phyloP scores from a whole-genome alignment of 2,888 invertebrate genomes.

The Bhutanitis thaidina region DNA sequence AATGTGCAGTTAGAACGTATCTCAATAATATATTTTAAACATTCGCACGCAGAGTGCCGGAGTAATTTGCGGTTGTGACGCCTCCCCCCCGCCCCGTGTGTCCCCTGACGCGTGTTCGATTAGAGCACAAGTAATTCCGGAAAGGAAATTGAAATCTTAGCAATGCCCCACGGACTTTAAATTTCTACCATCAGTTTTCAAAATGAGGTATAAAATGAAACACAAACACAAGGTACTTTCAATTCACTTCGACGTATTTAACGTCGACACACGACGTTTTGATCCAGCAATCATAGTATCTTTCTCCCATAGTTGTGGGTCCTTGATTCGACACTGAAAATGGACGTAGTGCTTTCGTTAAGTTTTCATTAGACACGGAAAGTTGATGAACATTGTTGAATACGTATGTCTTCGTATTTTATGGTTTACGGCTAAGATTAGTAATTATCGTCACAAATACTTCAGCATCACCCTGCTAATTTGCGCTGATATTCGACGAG shows the following conservation, averaged over 20 bases:
- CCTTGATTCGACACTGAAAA: too few relatives aligned
- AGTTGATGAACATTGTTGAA: too few relatives aligned
- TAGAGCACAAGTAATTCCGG: slow-evolving; percentile 77
- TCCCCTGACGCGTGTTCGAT: slow-evolving; percentile 77
- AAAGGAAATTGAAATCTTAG: slow-evolving; percentile 80
- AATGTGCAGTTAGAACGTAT: slow-evolving; percentile 48
- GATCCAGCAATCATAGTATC: too few relatives aligned
- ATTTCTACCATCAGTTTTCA: slow-evolving; percentile 48
- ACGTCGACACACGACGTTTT: neutral
- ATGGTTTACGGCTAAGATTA: too few relatives aligned
- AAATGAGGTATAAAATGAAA: slow-evolving; percentile 60
- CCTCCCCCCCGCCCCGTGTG: slow-evolving; percentile 39
- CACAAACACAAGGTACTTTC: slow-evolving; percentile 45
- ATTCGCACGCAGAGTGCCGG: slow-evolving; percentile 65
- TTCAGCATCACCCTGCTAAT: too few relatives aligned
- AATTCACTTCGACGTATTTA: slow-evolving; percentile 15
- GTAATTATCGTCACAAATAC: too few relatives aligned
- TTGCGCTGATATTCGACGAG: too few relatives aligned
- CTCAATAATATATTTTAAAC: slow-evolving; percentile 71
- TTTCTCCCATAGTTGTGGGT: too few relatives aligned
- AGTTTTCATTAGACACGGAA: too few relatives aligned
- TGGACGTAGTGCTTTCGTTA: too few relatives aligned
- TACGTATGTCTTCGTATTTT: too few relatives aligned
- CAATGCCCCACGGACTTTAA: slow-evolving; percentile 73
- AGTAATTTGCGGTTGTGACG: slow-evolving; percentile 73